A percentile compares a stretch with the other conserved stretches of the same genome.
phyloP scores from a whole-genome alignment of 1,140 invertebrate genomes.

The Drosophila bocqueti region DNA sequence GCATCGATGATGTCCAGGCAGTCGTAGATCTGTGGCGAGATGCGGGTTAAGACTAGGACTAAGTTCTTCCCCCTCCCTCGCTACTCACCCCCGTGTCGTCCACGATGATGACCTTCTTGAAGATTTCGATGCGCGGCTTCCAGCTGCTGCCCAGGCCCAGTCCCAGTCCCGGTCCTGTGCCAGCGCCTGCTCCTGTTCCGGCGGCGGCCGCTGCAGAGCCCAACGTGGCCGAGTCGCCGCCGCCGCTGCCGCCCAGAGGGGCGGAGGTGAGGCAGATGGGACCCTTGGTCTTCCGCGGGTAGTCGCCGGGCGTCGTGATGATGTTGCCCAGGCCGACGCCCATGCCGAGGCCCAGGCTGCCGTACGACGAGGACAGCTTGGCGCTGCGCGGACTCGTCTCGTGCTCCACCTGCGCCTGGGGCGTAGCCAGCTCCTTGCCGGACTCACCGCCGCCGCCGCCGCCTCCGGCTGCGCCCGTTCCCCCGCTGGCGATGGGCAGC shows the following conservation, averaged over 20 bases:
- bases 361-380: conserved; percentile 77
- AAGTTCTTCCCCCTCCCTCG: not conserved
- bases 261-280: conserved; percentile 74
- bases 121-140: conserved; percentile 86
- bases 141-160: conserved; percentile 4
- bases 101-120: conserved; percentile 87
- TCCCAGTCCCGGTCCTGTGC: not conserved
- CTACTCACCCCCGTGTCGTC: conserved; percentile 86
- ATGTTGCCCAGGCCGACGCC: conserved; percentile 67
- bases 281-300: conserved; percentile 81
- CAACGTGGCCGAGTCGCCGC: conserved; percentile 5
- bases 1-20: conserved; percentile 95
- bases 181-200: not conserved
- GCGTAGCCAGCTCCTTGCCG: conserved; percentile 40
- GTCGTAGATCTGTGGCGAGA: conserved; percentile 89
- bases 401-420: conserved; percentile 32
- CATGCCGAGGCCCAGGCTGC: conserved; percentile 68
- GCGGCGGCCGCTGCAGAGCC: not conserved
- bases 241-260: not conserved
- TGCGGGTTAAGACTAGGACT: too few relatives aligned
- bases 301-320: conserved; percentile 79
- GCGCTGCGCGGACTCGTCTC: conserved; percentile 66
- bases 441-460: not conserved
- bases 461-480: not conserved
- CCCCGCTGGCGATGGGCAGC: conserved; percentile 70